Evolutionary conservation across 2,888 invertebrate genomes (phyloP).

Genomic region (Mythimna pallens): DNA sequence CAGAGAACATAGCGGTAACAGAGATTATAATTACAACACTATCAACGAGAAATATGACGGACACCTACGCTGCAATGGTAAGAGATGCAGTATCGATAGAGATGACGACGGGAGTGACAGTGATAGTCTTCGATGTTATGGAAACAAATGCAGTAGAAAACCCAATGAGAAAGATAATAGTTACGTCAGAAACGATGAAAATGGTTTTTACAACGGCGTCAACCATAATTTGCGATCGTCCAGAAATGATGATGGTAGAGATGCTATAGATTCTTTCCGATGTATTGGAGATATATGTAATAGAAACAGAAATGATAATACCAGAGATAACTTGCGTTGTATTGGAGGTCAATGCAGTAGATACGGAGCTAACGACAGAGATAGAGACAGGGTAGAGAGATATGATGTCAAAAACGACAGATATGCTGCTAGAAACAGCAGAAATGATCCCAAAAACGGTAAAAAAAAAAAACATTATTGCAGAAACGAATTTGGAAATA

Average conservation of each 20-base stretch:
- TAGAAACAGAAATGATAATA: neutral
- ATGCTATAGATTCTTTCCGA: neutral
- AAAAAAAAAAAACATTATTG: too few relatives aligned
- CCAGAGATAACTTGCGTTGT: neutral
- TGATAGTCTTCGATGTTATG: slow-evolving; percentile 15
- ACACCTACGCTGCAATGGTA: slow-evolving; percentile 19
- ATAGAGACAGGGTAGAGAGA: neutral
- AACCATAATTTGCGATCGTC: neutral
- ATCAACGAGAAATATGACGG: slow-evolving; percentile 11
- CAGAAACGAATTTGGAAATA: too few relatives aligned
- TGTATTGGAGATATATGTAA: slow-evolving; percentile 8
- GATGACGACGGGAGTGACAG: neutral
- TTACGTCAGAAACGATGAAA: too few relatives aligned
- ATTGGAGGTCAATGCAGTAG: too few relatives aligned
- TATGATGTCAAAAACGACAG: neutral
- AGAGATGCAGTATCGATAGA: slow-evolving; percentile 8
- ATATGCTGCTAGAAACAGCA: neutral
- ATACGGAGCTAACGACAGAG: too few relatives aligned
- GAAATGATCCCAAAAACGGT: neutral
- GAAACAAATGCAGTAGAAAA: slow-evolving; percentile 19
- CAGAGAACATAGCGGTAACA: slow-evolving; percentile 1
- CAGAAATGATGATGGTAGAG: slow-evolving; percentile 2
- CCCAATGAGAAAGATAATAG: too few relatives aligned
- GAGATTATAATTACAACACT: slow-evolving; percentile 26
- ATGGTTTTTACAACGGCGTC: too few relatives aligned